Evolutionary conservation across 2,888 invertebrate genomes (phyloP), one percentile per base, ranked within the genome.

Genomic region (Pandemis cinnamomeana): DNA sequence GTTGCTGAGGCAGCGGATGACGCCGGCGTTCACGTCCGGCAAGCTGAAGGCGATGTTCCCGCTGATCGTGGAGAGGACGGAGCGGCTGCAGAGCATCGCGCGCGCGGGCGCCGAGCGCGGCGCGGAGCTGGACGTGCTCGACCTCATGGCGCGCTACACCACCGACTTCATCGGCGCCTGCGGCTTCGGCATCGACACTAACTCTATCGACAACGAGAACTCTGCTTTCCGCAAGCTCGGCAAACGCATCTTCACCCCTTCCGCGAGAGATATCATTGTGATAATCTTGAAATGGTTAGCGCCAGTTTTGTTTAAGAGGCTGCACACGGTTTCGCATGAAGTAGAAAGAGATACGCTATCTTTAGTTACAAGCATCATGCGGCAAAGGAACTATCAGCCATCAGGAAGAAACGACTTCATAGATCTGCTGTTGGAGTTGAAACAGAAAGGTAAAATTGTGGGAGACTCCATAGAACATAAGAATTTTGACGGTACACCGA

Each of bases 41-140:
- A 92, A 92, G 75, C 77, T 92, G 53, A 89, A 87, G 73, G 85
- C 81, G 7, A 92, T 92, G 92, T 92, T 91, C 64, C 92, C 92
- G 2, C 79, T 92, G 42, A 83, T 92, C 2, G 83, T 89, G 36
- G 81, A 86, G 27, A 87, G 91, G 63, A 86, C 91, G 0, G 86
- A 88, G 68, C 90, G 88, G 75, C 76, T 91, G 53, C 82, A 87
- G 36, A 62, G 55, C 0, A 75, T 85, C 7, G 80, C 82, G 7
- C 76, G 79, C 1, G 73, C 76, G 1, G 75, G 66, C 10, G 84
- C 73, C 11, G 42, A 8, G 27, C 7, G 15, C 13, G 71, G 62
- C 15, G 86, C 2, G 81, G 27, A 36, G 27, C 27, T 36, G 27
- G 27, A 36, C 27, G 27, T 36, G 27, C 27, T 1, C 0, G 89